Evolutionary conservation across 92 coral and sea anemone species (phyloP).

Genomic region (Zoanthus solanderi): DNA sequence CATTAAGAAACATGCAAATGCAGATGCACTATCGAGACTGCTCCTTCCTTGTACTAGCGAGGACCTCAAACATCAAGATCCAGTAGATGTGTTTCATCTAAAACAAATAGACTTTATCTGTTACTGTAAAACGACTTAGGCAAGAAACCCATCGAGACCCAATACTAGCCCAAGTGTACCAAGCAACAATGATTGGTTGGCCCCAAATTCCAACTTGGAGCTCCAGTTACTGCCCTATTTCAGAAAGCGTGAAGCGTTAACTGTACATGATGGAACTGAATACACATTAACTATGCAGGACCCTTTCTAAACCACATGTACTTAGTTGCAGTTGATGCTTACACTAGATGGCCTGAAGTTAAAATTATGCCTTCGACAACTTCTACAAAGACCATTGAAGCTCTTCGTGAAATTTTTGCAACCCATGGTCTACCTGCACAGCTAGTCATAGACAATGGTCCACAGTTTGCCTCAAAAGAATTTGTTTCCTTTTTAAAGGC

Average conservation of each 20-base stretch:
- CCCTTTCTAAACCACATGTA: constrained; percentile 51
- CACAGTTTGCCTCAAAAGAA: constrained; percentile 1
- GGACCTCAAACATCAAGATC: constrained; percentile 44
- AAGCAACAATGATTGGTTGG: constrained; percentile 53
- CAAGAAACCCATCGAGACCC: constrained; percentile 44
- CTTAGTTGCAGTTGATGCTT: constrained; percentile 47
- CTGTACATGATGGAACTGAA: constrained; percentile 4
- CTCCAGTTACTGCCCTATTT: constrained; percentile 35
- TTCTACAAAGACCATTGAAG: constrained; percentile 53
- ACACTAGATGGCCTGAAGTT: constrained; percentile 55
- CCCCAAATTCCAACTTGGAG: constrained; percentile 29
- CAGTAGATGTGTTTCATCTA: constrained; percentile 38
- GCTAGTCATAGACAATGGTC: constrained; percentile 51
- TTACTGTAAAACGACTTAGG: constrained; percentile 26
- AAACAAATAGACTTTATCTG: constrained; percentile 38
- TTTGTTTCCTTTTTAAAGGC: not conserved
- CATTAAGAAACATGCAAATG: constrained; percentile 59
- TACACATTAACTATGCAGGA: constrained; percentile 60
- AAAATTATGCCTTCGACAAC: constrained; percentile 41
- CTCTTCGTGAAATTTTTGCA: constrained; percentile 43
- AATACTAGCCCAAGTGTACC: constrained; percentile 40
- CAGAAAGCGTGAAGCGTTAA: constrained; percentile 34
- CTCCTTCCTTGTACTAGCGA: constrained; percentile 47
- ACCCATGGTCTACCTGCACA: constrained; percentile 56
- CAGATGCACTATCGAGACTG: constrained; percentile 54